Base-by-base conservation (phyloP, 2,113 vertebrate species). In the Platysteira castanea region DNA sequence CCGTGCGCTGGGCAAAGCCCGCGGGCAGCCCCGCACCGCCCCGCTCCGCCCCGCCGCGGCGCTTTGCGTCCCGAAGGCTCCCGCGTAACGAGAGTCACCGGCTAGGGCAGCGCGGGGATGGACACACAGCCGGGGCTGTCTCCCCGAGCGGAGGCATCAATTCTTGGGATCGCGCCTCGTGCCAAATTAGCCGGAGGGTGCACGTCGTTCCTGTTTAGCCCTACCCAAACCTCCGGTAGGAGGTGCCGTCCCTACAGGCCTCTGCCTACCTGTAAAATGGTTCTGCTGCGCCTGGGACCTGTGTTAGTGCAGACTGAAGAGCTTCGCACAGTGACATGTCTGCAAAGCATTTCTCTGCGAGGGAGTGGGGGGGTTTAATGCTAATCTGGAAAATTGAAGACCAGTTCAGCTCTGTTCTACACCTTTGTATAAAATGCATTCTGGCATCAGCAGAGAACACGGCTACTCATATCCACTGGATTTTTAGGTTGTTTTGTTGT, bases 111-210 rank as follows among this genome's bases (percentile, higher is more conserved):
- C 4, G 50, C n/a, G 12, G 65, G 3, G 13, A 6, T 0, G 35
- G 31, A 15, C 44, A 2, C 57, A 13, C 59, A 30, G 91, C 37
- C 14, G 11, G 3, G 35, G 39, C 52, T 18, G 57, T 1, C 5
- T 30, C 20, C 13, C 33, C 9, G 12, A 61, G 65, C 8, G 8
- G 15, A 4, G 18, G 12, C 33, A 1, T 11, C 15, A 0, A 8
- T 54, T 21, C 27, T 18, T 15, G 68, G 68, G 24, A 7, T 64
- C 57, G 2, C 87, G 15, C 35, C 31, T 71, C 22, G 10, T 31
- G 47, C 56, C 68, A 3, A 2, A 33, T 21, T 10, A 31, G 20
- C 50, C 15, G 4, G 13, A 39, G 63, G 46, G 27, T 24, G 44
- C 23, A 0, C 4, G 6, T 13, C 54, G 7, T 20, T 42, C 46